Base-by-base conservation (phyloP, 2,113 vertebrate species). In the Phoenicopterus ruber region DNA sequence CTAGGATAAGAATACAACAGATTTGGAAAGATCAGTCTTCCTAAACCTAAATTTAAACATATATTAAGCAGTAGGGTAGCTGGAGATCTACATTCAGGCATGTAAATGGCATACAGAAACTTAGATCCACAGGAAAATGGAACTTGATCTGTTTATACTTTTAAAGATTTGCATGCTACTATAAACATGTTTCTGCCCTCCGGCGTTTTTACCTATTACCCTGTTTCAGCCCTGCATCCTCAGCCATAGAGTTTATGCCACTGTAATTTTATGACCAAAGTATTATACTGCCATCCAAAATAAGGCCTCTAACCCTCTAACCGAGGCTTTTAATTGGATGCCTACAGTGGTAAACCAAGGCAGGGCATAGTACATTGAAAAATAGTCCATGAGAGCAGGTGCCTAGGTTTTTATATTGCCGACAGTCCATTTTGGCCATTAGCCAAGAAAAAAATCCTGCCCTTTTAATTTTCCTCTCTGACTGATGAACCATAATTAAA, bases 391-490 rank as follows among this genome's bases (percentile, higher is more conserved):
- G 2, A 74, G 44, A 92, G 22, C 17, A 61, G 40, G 28, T 72
- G 31, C 6, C 46, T 52, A 10, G 17, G 22, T 70, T 94, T 94
- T 82, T 72, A 24, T 72, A 17, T 31, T 69, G 19, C 34, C 8
- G 12, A 83, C 20, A 74, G 26, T n/a, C 31, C n/a, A 11, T 18
- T 76, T 76, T 72, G 85, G 44, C 31, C 34, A 79, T 42, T 69
- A 91, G 6, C 25, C 47, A 86, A 63, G 59, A 52, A 9, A 88
- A 96, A 78, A 92, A 50, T 47, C 32, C 29, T 82, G 11, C 24
- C 55, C 10, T 26, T 90, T 92, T 74, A 42, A 81, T 86, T 83
- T 92, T 90, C 40, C 17, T 63, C n/a, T 83, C 80, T 91, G 61
- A 42, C 31, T 81, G 47, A 76, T 49, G 28, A 21, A 82, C 47